Evolutionary conservation across 2,888 invertebrate species (phyloP).

Genomic region (Blomia tropicalis): DNA sequence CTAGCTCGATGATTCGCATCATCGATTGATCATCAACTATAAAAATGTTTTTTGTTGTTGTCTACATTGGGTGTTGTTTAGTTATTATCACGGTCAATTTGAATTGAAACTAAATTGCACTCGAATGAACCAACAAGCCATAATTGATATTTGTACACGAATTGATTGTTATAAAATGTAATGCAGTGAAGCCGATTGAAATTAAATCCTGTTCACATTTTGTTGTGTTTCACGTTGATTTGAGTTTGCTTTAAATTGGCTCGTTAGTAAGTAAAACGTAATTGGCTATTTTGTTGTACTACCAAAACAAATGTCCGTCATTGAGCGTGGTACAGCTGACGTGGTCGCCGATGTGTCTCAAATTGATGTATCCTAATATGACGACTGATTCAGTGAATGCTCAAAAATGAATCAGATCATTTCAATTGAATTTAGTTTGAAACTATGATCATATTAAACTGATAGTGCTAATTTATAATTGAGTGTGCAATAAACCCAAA

Average conservation of each 20-base stretch:
- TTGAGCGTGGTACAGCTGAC: no score
- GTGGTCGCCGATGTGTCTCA: no score
- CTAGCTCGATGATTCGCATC: background rate
- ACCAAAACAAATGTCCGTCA: background rate
- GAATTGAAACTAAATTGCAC: conserved; percentile 6
- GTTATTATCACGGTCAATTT: conserved; percentile 13
- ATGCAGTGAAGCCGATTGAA: no score
- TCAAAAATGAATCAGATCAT: no score
- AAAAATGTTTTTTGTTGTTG: background rate
- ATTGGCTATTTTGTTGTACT: conserved; percentile 4
- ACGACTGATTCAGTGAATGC: no score
- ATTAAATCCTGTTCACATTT: background rate
- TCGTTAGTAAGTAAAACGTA: conserved; percentile 10
- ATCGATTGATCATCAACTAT: background rate
- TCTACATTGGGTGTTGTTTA: background rate
- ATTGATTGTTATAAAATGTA: no score
- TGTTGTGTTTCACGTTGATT: background rate
- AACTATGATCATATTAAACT: no score
- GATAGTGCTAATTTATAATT: no score
- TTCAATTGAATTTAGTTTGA: no score
- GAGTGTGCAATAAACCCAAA: no score
- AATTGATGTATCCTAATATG: no score
- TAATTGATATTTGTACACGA: conserved; percentile 10
- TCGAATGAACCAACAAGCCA: background rate
- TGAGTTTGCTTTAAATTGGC: background rate